Evolutionary conservation across 2,797 vertebrate species (phyloP), one percentile per base, ranked within the genome.

Genomic region (Rhyacichthys aspro): DNA sequence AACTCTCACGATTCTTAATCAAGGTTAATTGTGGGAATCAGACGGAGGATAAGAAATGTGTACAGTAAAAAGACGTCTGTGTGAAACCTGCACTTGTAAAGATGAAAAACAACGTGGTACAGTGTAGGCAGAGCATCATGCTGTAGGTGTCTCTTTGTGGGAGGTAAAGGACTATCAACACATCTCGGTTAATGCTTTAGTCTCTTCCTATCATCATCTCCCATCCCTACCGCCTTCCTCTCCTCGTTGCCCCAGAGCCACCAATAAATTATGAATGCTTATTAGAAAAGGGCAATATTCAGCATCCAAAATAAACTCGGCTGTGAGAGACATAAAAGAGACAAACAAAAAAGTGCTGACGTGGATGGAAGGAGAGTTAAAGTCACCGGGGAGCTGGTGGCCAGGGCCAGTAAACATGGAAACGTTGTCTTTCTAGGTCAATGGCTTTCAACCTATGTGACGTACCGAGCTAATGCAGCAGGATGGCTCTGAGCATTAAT

Each of bases 211-310:
- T 84, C 59, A 71, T 60, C 55, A 3, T 81, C 75, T 72, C 67
- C 37, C 53, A 45, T 58, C 60, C 59, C 56, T 66, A 58, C 55
- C 18, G 43, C 48, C 45, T 48, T 74, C 66, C 70, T 59, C 56
- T 55, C 19, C 52, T 32, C 66, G 34, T 57, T 74, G 80, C 85
- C 88, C 87, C 84, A 81, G 74, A 91, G 84, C 76, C 71, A 70
- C 61, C 67, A 28, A 88, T 91, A 87, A 92, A 91, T 91, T 90
- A 92, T 92, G 83, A 74, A 92, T 90, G 89, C 85, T 91, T 91
- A 91, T 93, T 91, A 90, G 86, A 89, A 91, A 92, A 92, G 89
- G 88, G 82, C 86, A 89, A 91, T 90, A 91, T 92, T 90, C 90
- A 90, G 86, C 81, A 79, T 82, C 71, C 75, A 82, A 90, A 91